A percentile compares a stretch with the other conserved stretches of the same genome.
Conservation (phyloP, 2,888 invertebrate species). For the Coelogynopora nodosa region DNA sequence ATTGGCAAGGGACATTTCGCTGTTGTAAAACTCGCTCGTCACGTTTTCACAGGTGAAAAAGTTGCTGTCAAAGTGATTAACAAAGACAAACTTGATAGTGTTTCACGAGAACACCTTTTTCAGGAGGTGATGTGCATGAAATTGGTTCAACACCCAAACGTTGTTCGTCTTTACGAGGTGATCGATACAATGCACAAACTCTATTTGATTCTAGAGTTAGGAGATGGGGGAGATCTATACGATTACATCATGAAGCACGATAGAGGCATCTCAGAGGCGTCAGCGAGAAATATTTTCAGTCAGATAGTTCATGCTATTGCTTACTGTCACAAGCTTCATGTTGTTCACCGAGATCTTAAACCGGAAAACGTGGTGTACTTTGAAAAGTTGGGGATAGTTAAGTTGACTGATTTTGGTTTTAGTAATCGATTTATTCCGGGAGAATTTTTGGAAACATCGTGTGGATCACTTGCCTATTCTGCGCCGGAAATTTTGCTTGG, state of each 20-base stretch:
- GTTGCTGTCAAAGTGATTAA: constrained; percentile 96
- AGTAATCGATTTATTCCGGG: constrained; percentile 85
- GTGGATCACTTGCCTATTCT: constrained; percentile 95
- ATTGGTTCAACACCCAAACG: constrained; percentile 96
- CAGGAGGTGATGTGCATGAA: constrained; percentile 88
- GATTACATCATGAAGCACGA: constrained; percentile 96
- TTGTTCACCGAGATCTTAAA: constrained; percentile 86
- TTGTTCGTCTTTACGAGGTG: constrained; percentile 94
- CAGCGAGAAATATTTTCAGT: constrained; percentile 77
- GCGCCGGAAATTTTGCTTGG: constrained; percentile 97
- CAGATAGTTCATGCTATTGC: constrained; percentile 95
- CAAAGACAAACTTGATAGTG: constrained; percentile 91
- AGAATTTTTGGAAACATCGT: constrained; percentile 91
- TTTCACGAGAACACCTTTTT: constrained; percentile 89
- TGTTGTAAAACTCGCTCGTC: constrained; percentile 90
- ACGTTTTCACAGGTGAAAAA: constrained; percentile 97
- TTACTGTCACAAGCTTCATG: constrained; percentile 86
- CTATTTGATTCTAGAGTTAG: constrained; percentile 84
- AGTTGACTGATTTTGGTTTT: constrained; percentile 92
- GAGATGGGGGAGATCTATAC: constrained; percentile 95
- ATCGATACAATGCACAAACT: constrained; percentile 96
- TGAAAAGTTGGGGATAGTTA: constrained; percentile 89
- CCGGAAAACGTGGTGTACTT: constrained; percentile 99
- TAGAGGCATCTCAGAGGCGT: constrained; percentile 68
- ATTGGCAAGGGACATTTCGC: constrained; percentile 97